Evolutionary conservation across 1,140 invertebrate genomes (phyloP), one percentile per base, ranked within the genome.

Genomic region (Zaprionus tsacasi): DNA sequence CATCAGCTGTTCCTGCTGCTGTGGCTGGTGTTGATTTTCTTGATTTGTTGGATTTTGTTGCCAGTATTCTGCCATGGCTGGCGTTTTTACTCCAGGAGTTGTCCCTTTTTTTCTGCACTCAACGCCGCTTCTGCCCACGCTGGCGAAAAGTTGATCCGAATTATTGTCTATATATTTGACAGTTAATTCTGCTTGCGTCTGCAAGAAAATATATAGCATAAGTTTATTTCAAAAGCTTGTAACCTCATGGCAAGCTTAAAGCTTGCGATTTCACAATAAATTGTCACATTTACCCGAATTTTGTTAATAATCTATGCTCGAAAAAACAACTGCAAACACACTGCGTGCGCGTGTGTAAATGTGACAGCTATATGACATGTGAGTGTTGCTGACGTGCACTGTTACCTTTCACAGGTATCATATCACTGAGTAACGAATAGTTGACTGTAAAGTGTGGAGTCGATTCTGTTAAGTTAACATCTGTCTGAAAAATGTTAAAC

Each of bases 51-150:
- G 2, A 30, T 56, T 58, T 45, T 82, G 79, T 35, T 82, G 87
- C 88, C 82, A 91, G 59, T 86, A 90, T 45, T 85, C 78, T 15
- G 82, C 76, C 86, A 90, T 89, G 40, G 43, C 74, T 65, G 30
- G 40, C 35, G 30, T 5, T 40, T 43, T 21, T 27, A 15, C 21
- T 52, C 40, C 55, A 33, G 27, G 38, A 54, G 58, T 50, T 52
- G 66, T 35, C 58, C 43, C 59, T 64, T 33, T 35, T 58, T 43
- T 72, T 66, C 27, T 65, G 11, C 45, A 33, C 52, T 56, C 30
- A 27, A 17, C 17, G 45, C 38, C 38, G 35, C 60, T 58, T 30
- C 55, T 52, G 59, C 65, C 70, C 70, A 79, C 73, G 69, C 48
- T 70, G 36, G 73, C 73, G 73, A 76, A 76, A 76, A 61, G 54